phyloP scores from a whole-genome alignment of 2,797 vertebrate species.

The Ciconia nigra region DNA sequence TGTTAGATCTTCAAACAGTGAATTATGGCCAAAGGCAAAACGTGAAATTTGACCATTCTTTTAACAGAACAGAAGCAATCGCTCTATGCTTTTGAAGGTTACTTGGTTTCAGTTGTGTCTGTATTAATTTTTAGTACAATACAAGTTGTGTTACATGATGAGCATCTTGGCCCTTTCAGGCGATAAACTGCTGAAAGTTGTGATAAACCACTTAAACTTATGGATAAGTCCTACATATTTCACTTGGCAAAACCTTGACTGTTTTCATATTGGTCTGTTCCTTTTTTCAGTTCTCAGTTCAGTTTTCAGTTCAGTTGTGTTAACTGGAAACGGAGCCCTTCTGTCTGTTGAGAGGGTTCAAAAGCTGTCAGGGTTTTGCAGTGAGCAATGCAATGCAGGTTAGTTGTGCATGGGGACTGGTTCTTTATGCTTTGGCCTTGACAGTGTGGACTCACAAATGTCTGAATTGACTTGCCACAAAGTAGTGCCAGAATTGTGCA shows the following conservation, averaged over 20 bases:
- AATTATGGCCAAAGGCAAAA: not conserved
- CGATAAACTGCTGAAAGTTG: not conserved
- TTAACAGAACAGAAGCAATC: not conserved
- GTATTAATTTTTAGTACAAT: not conserved
- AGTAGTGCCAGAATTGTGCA: not conserved
- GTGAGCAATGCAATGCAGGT: not conserved
- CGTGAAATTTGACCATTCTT: not conserved
- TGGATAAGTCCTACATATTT: not conserved
- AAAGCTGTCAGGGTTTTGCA: not conserved
- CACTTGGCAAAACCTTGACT: not conserved
- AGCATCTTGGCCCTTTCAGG: not conserved
- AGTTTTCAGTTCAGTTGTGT: slow-evolving; percentile 30
- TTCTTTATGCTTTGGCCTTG: not conserved
- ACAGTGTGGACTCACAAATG: not conserved
- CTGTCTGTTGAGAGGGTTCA: not conserved
- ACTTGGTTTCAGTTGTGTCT: not conserved
- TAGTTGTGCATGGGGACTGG: not conserved
- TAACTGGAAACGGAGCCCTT: not conserved
- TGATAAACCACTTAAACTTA: not conserved
- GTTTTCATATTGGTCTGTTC: not conserved
- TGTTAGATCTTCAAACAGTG: not conserved
- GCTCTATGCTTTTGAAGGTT: not conserved
- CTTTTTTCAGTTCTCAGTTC: slow-evolving; percentile 33
- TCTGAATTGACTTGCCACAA: not conserved
- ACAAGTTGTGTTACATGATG: not conserved